These are phyloP conservation scores for Elgaria multicarinata DNA, from an alignment of 2,113 vertebrate genomes.

Conservation along the genomic window DNA sequence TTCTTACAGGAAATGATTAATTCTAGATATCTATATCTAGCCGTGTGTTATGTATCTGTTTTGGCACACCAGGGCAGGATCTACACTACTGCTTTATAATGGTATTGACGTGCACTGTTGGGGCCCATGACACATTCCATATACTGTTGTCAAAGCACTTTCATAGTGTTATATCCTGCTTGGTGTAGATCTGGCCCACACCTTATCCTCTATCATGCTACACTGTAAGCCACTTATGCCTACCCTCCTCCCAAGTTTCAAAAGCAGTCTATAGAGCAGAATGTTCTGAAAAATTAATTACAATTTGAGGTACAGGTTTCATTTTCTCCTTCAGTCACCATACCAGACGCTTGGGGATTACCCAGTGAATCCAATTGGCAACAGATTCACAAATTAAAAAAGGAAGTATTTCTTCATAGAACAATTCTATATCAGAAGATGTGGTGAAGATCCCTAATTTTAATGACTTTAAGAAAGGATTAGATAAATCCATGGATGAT, in stretches of 20 bases:
- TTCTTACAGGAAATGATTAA: not conserved
- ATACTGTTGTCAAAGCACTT: no score
- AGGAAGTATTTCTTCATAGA: not conserved
- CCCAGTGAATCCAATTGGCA: not conserved
- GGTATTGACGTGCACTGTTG: no score
- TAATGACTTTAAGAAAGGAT: not conserved
- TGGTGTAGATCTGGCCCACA: no score
- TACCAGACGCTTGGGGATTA: not conserved
- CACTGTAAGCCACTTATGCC: not conserved
- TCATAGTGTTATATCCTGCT: no score
- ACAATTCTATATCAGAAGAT: not conserved
- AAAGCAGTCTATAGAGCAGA: not conserved
- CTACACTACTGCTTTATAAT: no score
- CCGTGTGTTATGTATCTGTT: not conserved
- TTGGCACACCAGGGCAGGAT: not conserved
- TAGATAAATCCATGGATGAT: not conserved
- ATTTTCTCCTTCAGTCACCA: not conserved
- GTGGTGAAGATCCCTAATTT: not conserved
- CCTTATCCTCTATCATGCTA: not conserved
- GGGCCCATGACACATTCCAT: no score
- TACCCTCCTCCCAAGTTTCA: not conserved
- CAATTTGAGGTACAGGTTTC: not conserved
- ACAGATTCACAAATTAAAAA: not conserved
- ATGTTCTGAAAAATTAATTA: not conserved
- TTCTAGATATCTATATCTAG: slow-evolving; percentile 14